These are phyloP conservation scores for Cladorhizidae sp. DNA, from an alignment of 37 sponge, comb jelly and placozoan genomes.

Conservation along the genomic window DNA sequence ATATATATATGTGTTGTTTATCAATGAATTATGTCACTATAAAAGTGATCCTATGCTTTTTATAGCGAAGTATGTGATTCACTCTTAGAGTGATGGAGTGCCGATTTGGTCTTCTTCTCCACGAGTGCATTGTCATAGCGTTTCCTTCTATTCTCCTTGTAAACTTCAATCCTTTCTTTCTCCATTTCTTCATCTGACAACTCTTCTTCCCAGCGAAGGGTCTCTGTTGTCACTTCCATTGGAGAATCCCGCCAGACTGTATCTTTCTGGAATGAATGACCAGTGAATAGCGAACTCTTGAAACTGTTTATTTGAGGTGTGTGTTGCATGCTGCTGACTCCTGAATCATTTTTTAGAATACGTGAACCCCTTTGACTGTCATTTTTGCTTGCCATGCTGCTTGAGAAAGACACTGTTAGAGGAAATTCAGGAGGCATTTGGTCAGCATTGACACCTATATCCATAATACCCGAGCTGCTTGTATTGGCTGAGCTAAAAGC, in stretches of 20 bases:
- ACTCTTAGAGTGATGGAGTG: background rate
- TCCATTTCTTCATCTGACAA: constrained; percentile 66
- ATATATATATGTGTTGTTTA: too few species aligned
- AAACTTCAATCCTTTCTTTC: constrained; percentile 51
- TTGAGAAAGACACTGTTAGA: background rate
- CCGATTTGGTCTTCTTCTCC: constrained; percentile 5
- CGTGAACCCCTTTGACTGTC: background rate
- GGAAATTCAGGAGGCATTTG: background rate
- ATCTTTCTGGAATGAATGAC: too few species aligned
- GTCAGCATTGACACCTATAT: background rate
- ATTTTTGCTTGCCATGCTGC: background rate
- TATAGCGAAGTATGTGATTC: too few species aligned
- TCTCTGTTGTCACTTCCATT: constrained; percentile 4
- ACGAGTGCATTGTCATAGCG: constrained; percentile 49
- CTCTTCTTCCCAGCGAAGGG: constrained; percentile 52
- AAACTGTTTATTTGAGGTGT: too few species aligned
- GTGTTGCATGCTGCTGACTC: too few species aligned
- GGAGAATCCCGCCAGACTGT: too few species aligned
- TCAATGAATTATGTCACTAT: too few species aligned
- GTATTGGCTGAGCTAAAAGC: background rate
- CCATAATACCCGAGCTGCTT: constrained; percentile 11
- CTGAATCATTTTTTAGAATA: too few species aligned
- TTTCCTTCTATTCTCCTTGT: constrained; percentile 60
- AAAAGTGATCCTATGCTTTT: too few species aligned
- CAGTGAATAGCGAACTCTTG: too few species aligned